phyloP scores from a whole-genome alignment of 2,113 vertebrate genomes.

The Heterochromis multidens region DNA sequence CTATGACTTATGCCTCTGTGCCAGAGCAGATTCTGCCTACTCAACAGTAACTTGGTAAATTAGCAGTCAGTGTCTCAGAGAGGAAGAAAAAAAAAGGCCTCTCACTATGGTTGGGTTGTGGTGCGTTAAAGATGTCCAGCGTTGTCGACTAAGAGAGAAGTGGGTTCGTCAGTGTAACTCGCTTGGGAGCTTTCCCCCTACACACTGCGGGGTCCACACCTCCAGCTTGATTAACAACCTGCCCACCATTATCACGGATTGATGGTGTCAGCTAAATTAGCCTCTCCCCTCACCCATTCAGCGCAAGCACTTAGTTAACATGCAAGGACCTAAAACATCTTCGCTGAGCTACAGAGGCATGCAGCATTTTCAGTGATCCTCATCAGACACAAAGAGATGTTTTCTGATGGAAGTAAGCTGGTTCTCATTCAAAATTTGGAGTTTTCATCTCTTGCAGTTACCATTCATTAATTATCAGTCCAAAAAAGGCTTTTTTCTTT shows the following conservation, averaged over 20 bases:
- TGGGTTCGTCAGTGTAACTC: slow-evolving; percentile 40
- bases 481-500: not conserved
- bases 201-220: slow-evolving; percentile 36
- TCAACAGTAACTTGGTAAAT: slow-evolving; percentile 34
- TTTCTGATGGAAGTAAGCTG: not conserved
- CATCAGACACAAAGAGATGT: not conserved
- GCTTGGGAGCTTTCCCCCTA: slow-evolving; percentile 47
- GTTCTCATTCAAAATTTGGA: not conserved
- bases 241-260: slow-evolving; percentile 62
- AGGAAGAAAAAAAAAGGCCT: not conserved
- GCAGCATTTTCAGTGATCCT: not conserved
- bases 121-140: slow-evolving; percentile 50
- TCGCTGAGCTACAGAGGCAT: not conserved
- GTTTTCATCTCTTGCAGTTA: not conserved
- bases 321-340: slow-evolving; percentile 41
- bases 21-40: slow-evolving; percentile 29
- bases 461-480: accelerated
- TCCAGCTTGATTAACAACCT: slow-evolving; percentile 74
- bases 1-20: slow-evolving; percentile 1
- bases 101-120: slow-evolving; percentile 27
- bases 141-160: slow-evolving; percentile 4
- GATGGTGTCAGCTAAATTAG: slow-evolving; percentile 75
- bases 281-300: slow-evolving; percentile 66
- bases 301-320: slow-evolving; percentile 61
- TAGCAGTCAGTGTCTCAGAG: not conserved